Conservation (phyloP, 2,888 invertebrate genomes). For the Fragum fragum region DNA sequence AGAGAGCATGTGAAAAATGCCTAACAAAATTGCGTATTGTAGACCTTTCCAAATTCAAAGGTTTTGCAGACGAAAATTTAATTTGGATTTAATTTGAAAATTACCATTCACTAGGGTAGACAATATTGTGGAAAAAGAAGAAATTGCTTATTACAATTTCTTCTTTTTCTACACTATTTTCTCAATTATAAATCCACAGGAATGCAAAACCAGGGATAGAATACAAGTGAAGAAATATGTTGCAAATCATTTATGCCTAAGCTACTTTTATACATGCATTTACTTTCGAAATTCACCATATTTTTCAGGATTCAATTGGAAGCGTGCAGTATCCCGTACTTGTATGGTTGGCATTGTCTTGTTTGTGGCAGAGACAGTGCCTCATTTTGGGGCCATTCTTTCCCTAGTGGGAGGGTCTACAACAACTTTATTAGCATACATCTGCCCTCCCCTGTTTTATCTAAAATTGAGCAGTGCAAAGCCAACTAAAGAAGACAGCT, state of each 20-base stretch:
- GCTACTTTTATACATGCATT: not conserved
- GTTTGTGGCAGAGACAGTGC: conserved; percentile 93
- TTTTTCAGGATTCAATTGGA: conserved; percentile 91
- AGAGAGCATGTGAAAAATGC: not conserved
- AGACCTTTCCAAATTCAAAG: too few relatives aligned
- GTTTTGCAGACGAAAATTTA: too few relatives aligned
- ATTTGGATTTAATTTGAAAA: too few relatives aligned
- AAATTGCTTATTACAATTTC: conserved; percentile 15
- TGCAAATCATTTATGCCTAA: too few relatives aligned
- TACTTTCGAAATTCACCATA: not conserved
- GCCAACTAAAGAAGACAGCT: conserved; percentile 79
- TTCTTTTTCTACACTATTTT: conserved; percentile 16
- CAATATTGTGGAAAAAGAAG: too few relatives aligned
- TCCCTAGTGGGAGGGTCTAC: conserved; percentile 94
- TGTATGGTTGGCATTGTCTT: conserved; percentile 91
- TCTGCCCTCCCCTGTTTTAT: conserved; percentile 94
- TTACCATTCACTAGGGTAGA: too few relatives aligned
- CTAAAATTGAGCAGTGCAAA: conserved; percentile 89
- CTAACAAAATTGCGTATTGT: not conserved
- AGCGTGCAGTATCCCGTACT: conserved; percentile 92
- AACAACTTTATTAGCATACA: conserved; percentile 94
- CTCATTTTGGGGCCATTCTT: conserved; percentile 95
- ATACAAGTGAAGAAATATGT: too few relatives aligned
- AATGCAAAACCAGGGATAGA: too few relatives aligned
- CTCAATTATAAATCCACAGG: not conserved